phyloP scores from a whole-genome alignment of 2,888 invertebrate species.

The Celastrina argiolus region DNA sequence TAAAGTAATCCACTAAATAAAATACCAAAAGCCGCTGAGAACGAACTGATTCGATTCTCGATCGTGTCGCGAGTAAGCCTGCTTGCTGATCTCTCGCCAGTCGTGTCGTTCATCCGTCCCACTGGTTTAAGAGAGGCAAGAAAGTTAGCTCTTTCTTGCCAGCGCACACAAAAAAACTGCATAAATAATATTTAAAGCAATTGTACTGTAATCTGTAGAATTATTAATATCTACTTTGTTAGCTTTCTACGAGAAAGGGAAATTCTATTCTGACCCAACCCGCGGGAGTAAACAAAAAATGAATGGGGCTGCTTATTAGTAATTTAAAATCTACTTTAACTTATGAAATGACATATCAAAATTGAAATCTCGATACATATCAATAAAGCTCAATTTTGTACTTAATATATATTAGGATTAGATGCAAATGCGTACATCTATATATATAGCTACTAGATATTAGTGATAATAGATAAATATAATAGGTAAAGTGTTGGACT shows the following conservation, averaged over 20 bases:
- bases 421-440: slow-evolving; percentile 55
- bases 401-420: slow-evolving; percentile 70
- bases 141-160: too few species aligned
- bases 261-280: not conserved
- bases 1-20: too few species aligned
- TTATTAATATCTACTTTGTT: not conserved
- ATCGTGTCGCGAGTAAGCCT: too few species aligned
- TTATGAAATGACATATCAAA: slow-evolving; percentile 38
- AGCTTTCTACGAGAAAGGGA: not conserved
- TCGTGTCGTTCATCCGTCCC: too few species aligned
- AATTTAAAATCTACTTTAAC: not conserved
- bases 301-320: not conserved
- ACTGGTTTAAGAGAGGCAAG: too few species aligned
- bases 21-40: too few species aligned
- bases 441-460: slow-evolving; percentile 62
- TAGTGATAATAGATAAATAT: slow-evolving; percentile 33
- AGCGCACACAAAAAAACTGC: too few species aligned
- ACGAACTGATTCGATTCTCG: too few species aligned
- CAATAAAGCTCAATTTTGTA: slow-evolving; percentile 77
- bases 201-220: too few species aligned
- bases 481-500: slow-evolving; percentile 44
- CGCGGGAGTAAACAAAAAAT: not conserved
- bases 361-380: slow-evolving; percentile 69
- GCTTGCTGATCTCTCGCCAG: too few species aligned
- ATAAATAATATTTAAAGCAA: too few species aligned